Evolutionary conservation across 2,888 invertebrate species (phyloP).

Genomic region (Quadriops clusia): DNA sequence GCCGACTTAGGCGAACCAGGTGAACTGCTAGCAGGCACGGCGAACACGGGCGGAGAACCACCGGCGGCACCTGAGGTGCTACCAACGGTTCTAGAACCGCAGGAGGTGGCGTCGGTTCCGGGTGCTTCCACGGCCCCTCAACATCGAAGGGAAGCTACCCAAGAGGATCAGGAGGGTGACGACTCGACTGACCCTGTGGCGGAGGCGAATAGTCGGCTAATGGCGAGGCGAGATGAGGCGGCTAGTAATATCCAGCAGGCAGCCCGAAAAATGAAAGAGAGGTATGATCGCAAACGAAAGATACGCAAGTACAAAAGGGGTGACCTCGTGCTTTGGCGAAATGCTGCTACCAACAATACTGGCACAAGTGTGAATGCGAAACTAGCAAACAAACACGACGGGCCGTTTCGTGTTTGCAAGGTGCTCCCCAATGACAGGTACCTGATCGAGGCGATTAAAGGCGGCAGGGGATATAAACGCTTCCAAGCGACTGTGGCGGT

Average conservation of each 20-base stretch:
- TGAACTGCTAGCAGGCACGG: conserved; percentile 3
- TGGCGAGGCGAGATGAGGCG: conserved; percentile 1
- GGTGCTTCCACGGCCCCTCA: too few relatives aligned
- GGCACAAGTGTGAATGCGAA: conserved; percentile 17
- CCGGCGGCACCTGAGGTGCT: too few relatives aligned
- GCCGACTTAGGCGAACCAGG: conserved; percentile 12
- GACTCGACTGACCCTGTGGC: too few relatives aligned
- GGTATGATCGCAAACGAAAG: conserved; percentile 12
- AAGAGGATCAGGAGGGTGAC: too few relatives aligned
- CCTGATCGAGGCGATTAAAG: conserved; percentile 12
- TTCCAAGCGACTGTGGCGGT: conserved; percentile 5
- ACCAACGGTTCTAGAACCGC: too few relatives aligned
- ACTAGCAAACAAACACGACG: conserved; percentile 11
- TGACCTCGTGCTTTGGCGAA: conserved; percentile 16
- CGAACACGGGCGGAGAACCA: neutral
- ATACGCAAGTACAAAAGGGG: conserved; percentile 14
- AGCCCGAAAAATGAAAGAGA: conserved; percentile 6
- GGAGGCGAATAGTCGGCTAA: neutral
- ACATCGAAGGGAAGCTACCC: too few relatives aligned
- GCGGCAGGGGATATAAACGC: conserved; percentile 7
- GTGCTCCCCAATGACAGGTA: conserved; percentile 13
- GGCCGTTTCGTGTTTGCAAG: conserved; percentile 10
- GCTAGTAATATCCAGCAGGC: conserved; percentile 4
- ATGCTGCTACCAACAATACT: conserved; percentile 10
- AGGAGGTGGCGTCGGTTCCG: too few relatives aligned